These are phyloP conservation scores for Saccostrea echinata DNA, from an alignment of 1,140 invertebrate species.

Conservation along the genomic window DNA sequence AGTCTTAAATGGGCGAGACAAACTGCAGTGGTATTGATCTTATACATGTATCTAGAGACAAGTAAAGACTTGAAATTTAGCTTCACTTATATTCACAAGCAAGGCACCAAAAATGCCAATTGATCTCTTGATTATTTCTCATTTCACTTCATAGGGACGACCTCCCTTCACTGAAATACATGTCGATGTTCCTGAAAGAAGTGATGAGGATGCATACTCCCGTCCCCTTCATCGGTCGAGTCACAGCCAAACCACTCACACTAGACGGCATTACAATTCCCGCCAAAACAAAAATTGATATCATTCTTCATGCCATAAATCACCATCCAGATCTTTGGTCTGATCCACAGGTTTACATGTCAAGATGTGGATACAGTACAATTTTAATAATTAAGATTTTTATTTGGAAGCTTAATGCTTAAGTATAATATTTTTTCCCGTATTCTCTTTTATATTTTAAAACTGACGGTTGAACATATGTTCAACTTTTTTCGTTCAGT, in stretches of 20 bases:
- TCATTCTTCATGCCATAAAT: constrained; percentile 61
- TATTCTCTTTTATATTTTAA: too few species aligned
- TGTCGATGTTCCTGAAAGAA: constrained; percentile 78
- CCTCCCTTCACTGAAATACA: constrained; percentile 72
- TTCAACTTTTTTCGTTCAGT: too few species aligned
- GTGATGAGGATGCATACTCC: constrained; percentile 76
- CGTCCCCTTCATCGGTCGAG: constrained; percentile 86
- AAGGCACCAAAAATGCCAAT: too few species aligned
- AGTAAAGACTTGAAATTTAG: too few species aligned
- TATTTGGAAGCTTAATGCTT: too few species aligned
- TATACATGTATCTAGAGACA: not conserved
- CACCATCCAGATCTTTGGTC: constrained; percentile 65
- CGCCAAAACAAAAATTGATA: constrained; percentile 47
- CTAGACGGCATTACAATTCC: constrained; percentile 67
- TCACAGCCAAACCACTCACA: constrained; percentile 84
- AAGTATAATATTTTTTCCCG: too few species aligned
- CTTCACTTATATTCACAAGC: too few species aligned
- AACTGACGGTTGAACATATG: too few species aligned
- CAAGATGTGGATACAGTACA: too few species aligned
- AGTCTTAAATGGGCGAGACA: not conserved
- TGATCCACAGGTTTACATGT: constrained; percentile 51
- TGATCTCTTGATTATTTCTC: too few species aligned
- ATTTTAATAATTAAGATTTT: too few species aligned
- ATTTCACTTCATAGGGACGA: constrained; percentile 63
- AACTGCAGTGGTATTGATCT: constrained; percentile 8